Evolutionary conservation across 1,140 invertebrate genomes (phyloP).

Genomic region (Camponotus pennsylvanicus): DNA sequence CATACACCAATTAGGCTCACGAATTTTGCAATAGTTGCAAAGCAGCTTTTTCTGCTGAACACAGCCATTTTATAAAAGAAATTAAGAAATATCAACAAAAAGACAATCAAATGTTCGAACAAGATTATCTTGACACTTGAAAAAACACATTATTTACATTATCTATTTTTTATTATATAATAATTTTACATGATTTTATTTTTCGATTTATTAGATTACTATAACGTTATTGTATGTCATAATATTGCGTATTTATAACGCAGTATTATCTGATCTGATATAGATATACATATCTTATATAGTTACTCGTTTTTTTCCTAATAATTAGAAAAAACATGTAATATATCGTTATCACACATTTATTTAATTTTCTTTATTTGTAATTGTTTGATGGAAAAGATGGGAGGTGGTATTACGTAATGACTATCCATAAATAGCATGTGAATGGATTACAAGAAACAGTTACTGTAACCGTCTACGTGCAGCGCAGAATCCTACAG

Average conservation of each 20-base stretch:
- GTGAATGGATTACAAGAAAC: background rate
- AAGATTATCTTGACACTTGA: slow-evolving; percentile 94
- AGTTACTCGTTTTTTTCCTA: background rate
- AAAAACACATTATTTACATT: no score
- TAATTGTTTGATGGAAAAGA: background rate
- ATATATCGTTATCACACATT: background rate
- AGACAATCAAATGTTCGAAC: slow-evolving; percentile 85
- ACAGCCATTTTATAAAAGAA: no score
- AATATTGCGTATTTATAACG: background rate
- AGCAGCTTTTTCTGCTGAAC: no score
- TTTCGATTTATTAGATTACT: no score
- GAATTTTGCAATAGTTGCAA: no score
- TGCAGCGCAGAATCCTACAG: background rate
- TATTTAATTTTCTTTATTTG: background rate
- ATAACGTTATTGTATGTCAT: background rate
- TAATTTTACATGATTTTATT: no score
- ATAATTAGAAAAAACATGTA: background rate
- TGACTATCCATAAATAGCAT: background rate
- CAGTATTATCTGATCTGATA: background rate
- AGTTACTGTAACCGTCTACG: background rate
- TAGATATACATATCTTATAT: background rate
- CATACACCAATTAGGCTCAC: no score
- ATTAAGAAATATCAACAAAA: slow-evolving; percentile 84
- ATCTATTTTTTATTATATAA: no score
- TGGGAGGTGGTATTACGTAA: background rate